Evolutionary conservation across 1,140 invertebrate genomes (phyloP), one percentile per base, ranked within the genome.

Genomic region (Ephestia elutella): DNA sequence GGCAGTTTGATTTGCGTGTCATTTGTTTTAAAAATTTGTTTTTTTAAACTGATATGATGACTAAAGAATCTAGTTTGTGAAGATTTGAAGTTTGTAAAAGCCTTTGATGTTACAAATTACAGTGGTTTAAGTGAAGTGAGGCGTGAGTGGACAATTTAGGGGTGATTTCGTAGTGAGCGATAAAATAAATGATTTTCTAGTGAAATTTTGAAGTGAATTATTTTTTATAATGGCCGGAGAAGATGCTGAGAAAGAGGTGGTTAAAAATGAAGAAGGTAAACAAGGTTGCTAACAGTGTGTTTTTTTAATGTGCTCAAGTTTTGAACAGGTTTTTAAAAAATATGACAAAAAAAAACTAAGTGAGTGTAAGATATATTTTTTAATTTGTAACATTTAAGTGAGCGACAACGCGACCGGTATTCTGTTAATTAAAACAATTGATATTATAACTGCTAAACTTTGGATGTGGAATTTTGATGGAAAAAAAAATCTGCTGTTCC

Each of bases 61-160:
- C 7, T 38, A 13, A 15, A 15, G 38, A 15, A 44, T 44, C 13
- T 44, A 5, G 38, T 15, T 15, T 15, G 30, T 32, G 30, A 32
- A 32, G 4, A 10, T 32, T 32, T 32, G 7, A 32, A 32, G 30
- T 32, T 32, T 10, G 11, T 44, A 15, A 44, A 15, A 44, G 30
- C 25, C 30, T 59, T 49, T 53, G 57, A 63, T 20, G 49, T 59
- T 63, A 57, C 49, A 50, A 57, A 55, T 58, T 64, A 55, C 38
- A 18, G 28, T 44, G 35, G 54, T 58, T 56, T 62, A 51, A 66
- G 60, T 51, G 60, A 63, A 68, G 70, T 66, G 67, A 80, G 71
- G 70, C 65, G 69, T 68, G 65, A 66, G 66, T 75, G 67, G 70
- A 73, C 60, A 70, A 71, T 73, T 78, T 73, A 72, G 58, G 65